Base-by-base conservation (phyloP, 2,888 invertebrate species). In the Meteorus colon region DNA sequence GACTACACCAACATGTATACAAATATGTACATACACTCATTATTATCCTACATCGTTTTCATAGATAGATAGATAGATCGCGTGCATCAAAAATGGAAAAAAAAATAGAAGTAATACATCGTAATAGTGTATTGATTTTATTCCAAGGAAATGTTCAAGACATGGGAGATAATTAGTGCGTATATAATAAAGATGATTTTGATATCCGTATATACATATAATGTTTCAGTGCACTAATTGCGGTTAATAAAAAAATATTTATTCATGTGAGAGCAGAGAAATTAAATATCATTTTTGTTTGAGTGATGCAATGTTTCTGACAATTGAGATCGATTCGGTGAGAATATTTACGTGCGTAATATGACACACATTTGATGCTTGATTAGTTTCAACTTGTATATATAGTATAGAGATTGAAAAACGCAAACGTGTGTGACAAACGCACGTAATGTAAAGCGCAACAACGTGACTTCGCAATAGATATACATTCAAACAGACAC, bases 111-210 rank as follows among this genome's bases (percentile, higher is more conserved):
- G 41, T 41, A 14, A 66, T 37, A 70, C 41, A 45, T n/a, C 16
- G 60, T 1, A 24, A 37, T 67, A n/a, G 27, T 67, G 41, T 67
- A 67, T 34, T 67, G 45, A 67, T 67, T 45, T 67, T 48, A 37
- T 48, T 10, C n/a, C 14, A 37, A 41, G 48, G 24, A 68, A 51
- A 45, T 68, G 19, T 51, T 24, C 48, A 48, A 48, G 16, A n/a
- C 48, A 48, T 16, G 48, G 14, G n/a, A n/a, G 48, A 48, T 48
- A 48, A 48, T 48, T 48, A 5, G 48, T 16, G 48, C n/a, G 16
- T 48, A 48, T 48, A 16, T 48, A 48, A 48, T 48, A 48, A 48
- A 48, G n/a, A 48, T 48, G 48, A n/a, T 48, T 16, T 48, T 48
- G n/a, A 48, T 48, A 48, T n/a, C 4, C n/a, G n/a, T 48, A 0